Base-by-base conservation (phyloP, 2,888 invertebrate genomes). In the Aphelenchoides bicaudatus region DNA sequence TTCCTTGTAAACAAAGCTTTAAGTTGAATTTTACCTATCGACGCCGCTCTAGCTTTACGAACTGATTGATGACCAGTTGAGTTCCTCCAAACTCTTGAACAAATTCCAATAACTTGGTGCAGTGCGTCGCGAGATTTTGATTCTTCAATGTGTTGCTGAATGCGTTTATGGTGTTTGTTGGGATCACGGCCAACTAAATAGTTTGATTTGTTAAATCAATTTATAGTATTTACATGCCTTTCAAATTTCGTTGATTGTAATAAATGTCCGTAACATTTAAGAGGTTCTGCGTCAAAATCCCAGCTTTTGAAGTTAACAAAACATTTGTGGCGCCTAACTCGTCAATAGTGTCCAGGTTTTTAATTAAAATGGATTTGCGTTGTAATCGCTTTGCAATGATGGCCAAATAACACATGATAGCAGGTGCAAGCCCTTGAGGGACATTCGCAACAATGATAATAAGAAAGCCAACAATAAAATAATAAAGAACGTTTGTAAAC, bases 191-290 rank as follows among this genome's bases (percentile, higher is more conserved):
- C n/a, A n/a, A n/a, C n/a, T n/a, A n/a, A n/a, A n/a, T n/a, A n/a
- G n/a, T n/a, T n/a, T n/a, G n/a, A n/a, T n/a, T n/a, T n/a, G n/a
- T n/a, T n/a, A n/a, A n/a, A n/a, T n/a, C n/a, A n/a, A n/a, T n/a
- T n/a, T n/a, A n/a, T n/a, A n/a, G n/a, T n/a, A n/a, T n/a, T n/a
- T n/a, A n/a, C n/a, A n/a, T n/a, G n/a, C 67, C 67, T 39, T 61
- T 64, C 21, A 62, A 52, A 52, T 65, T 60, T 8, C 51, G 43
- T 27, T 61, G 55, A 43, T 70, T 64, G 65, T 54, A 64, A 66
- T 66, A 70, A 39, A 70, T 39, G 49, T 68, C 68, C 29, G 67
- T 70, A 10, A 70, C 70, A 34, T 66, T 68, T 61, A 70, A 62
- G 48, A 59, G 59, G 47, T 70, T 70, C 59, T 68, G 63, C 1